Percentiles rank a stretch among this genome's conserved stretches.
Conservation (phyloP, 2,888 invertebrate species). For the Plusia festucae region DNA sequence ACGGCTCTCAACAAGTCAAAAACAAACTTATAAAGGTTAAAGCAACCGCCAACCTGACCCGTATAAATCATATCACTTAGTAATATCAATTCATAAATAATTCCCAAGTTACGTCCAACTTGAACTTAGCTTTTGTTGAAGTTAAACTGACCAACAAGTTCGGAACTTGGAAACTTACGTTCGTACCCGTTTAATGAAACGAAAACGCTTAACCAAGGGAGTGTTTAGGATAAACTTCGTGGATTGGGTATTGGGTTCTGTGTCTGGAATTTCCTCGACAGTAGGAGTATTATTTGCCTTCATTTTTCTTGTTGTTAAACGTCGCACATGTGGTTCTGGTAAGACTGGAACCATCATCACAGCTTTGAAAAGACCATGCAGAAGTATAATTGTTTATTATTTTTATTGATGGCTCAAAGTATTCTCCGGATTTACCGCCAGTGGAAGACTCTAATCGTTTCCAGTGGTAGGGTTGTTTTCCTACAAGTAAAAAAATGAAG, state of each 20-base stretch:
- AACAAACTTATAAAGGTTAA: not conserved
- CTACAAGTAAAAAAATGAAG: no score
- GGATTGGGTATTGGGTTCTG: slow-evolving; percentile 18
- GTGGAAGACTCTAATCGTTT: no score
- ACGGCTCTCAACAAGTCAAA: not conserved
- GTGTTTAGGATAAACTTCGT: slow-evolving; percentile 35
- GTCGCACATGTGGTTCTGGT: no score
- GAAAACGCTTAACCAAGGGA: slow-evolving; percentile 44
- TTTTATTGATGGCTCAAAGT: no score
- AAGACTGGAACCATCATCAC: no score
- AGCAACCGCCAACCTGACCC: slow-evolving; percentile 20
- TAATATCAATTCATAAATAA: slow-evolving; percentile 35
- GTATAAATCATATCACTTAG: slow-evolving; percentile 39
- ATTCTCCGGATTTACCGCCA: no score
- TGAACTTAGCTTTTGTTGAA: slow-evolving; percentile 45
- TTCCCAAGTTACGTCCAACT: slow-evolving; percentile 34
- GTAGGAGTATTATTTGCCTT: no score
- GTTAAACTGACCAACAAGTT: slow-evolving; percentile 56
- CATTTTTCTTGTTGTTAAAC: no score
- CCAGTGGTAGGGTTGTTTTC: no score
- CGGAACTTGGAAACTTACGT: slow-evolving; percentile 28
- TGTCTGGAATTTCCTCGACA: no score
- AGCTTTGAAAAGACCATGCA: no score
- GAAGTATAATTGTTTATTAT: no score
- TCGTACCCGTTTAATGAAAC: slow-evolving; percentile 49